phyloP scores from a whole-genome alignment of 2,888 invertebrate species.

The Trichogramma evanescens region DNA sequence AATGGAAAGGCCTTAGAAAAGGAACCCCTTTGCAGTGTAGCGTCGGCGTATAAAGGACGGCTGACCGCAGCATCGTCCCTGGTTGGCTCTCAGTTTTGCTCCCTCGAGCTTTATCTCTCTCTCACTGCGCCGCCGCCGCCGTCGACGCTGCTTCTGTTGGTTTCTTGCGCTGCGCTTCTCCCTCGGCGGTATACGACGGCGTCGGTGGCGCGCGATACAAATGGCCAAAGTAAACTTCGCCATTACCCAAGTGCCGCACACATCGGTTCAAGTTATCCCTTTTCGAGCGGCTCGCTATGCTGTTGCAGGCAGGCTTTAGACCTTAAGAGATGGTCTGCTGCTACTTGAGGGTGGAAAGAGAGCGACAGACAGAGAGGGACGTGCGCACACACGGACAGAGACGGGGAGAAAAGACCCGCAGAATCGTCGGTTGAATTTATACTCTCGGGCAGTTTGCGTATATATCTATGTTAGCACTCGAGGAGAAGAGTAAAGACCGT shows the following conservation, averaged over 20 bases:
- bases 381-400: slow-evolving; percentile 5
- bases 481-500: neutral
- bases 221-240: slow-evolving; percentile 46
- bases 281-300: too few relatives aligned
- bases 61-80: slow-evolving; percentile 22
- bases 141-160: slow-evolving; percentile 8
- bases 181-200: slow-evolving; percentile 1
- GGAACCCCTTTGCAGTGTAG: slow-evolving; percentile 12
- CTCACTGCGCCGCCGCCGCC: neutral
- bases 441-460: too few relatives aligned
- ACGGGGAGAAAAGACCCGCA: slow-evolving; percentile 15
- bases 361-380: slow-evolving; percentile 10
- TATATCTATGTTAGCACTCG: too few relatives aligned
- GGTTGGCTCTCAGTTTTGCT: slow-evolving; percentile 18
- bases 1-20: slow-evolving; percentile 16
- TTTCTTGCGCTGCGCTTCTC: slow-evolving; percentile 4
- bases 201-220: slow-evolving; percentile 33
- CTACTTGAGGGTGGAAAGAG: neutral
- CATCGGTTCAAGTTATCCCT: too few relatives aligned
- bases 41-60: slow-evolving; percentile 11
- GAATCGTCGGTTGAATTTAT: slow-evolving; percentile 13
- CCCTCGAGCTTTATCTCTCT: slow-evolving; percentile 12
- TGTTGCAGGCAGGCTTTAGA: neutral
- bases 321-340: neutral
- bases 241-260: slow-evolving; percentile 34